Base-by-base conservation (phyloP, 1,140 invertebrate species). In the Myzus persicae region DNA sequence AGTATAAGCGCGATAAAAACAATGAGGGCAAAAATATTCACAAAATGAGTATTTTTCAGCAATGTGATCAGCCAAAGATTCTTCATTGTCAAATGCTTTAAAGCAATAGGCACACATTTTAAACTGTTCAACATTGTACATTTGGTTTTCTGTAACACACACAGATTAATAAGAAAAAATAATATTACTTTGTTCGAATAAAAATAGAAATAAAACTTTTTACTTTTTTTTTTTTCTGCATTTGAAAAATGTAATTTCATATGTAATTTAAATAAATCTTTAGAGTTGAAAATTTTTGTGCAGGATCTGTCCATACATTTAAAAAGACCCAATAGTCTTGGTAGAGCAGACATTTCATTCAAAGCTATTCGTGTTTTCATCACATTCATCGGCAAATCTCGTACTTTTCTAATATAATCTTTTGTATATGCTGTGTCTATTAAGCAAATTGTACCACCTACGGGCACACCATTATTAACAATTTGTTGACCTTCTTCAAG, bases 171-270 rank as follows among this genome's bases (percentile, higher is more conserved):
- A 85, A 85, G 14, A 76, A 76, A 31, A 51, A 1, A 46, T 51
- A 1, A 46, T 51, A 82, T 46, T 92, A 40, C 2, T 76, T n/a
- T 76, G 31, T 46, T 82, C 31, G 14, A 81, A 38, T 26, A n/a
- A 82, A 92, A 4, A 48, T 84, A 18, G 1, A 51, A 36, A 46
- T 82, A 51, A 92, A 81, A 40, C 3, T 5, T 38, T 54, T 93
- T 93, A 93, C 91, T 93, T 85, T 93, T 93, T 42, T 85, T 93
- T 54, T 93, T 93, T 26, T 54, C 81, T 42, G 22, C 14, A 84
- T 93, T 85, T 48, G 76, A 93, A 93, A 48, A 93, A 93, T 93
- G 91, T 67, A 84, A 51, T 44, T 93, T 51, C 91, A 93, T 85
- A 54, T 93, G 91, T 31, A 85, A 54, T 51, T 31, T 93, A 54